Evolutionary conservation across 2,888 invertebrate species (phyloP), one percentile per base, ranked within the genome.

Genomic region (Mantis religiosa): DNA sequence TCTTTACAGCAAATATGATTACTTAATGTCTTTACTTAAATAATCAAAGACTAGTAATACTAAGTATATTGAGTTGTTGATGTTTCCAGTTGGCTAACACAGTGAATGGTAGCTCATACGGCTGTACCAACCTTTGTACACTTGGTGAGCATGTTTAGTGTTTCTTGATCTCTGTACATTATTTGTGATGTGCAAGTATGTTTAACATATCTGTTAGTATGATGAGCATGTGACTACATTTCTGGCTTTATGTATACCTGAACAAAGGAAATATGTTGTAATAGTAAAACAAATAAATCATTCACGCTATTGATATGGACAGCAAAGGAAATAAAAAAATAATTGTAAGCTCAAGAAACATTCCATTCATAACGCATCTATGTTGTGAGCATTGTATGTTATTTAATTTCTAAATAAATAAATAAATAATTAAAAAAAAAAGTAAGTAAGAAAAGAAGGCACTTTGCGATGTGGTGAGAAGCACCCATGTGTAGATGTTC

Each of bases 151-250:
- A 54, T 88, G 28, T 88, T 41, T 88, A 88, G 88, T 88, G 88
- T 88, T 88, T 88, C 88, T 83, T 86, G 86, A 88, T 86, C 85
- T 86, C 82, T 89, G 85, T 86, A 86, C 89, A 85, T 71, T 89
- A 89, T 54, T 83, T 85, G 85, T 89, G 81, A 83, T 87, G 89
- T 89, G 87, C 87, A 89, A 83, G 87, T 83, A 87, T 89, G 71
- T 87, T 82, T 71, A 47, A 89, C 88, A 88, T 89, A 89, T 89
- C 89, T 85, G 87, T 87, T 87, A 84, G 85, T 89, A 85, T 71
- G 54, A 71, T 71, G 54, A 71, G 54, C 54, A 71, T 71, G 54
- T 71, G 54, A 71, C 54, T 71, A 71, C 54, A 71, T 71, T 71
- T 71, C 54, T 71, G 54, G 54, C 54, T 71, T 71, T 71, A 71